Conservation (phyloP, 2,113 vertebrate species). For the Rhabdomys dilectus region DNA sequence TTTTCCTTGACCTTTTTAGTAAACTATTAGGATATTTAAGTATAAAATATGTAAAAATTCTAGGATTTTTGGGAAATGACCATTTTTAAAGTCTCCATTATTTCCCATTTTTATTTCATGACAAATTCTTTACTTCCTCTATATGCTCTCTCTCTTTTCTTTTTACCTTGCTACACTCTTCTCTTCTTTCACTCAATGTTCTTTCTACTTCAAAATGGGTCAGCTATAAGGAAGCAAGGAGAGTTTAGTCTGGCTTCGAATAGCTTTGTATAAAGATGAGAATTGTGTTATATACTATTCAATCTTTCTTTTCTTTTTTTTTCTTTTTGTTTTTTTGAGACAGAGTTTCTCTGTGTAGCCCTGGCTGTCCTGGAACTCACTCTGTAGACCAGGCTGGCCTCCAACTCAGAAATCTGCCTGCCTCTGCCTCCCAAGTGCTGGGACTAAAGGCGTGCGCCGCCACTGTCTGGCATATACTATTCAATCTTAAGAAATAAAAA, state of each 20-base stretch:
- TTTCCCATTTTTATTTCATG: conserved; percentile 30
- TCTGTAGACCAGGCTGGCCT: no score
- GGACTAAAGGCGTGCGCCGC: no score
- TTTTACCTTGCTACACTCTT: not conserved
- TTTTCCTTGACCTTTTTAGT: not conserved
- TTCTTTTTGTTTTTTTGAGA: no score
- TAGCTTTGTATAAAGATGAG: conserved; percentile 73
- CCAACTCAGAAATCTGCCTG: no score
- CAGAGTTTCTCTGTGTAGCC: no score
- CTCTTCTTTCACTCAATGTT: conserved; percentile 1
- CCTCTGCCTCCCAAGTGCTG: no score
- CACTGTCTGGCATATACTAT: no score
- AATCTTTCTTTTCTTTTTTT: no score
- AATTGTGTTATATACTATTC: conserved; percentile 65
- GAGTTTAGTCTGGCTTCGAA: conserved; percentile 46
- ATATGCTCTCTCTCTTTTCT: not conserved
- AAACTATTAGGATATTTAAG: not conserved
- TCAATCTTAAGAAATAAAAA: conserved; percentile 74
- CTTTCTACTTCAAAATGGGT: conserved; percentile 46
- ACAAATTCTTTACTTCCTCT: not conserved
- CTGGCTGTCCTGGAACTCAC: no score
- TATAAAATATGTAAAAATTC: not conserved
- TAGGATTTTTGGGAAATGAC: conserved; percentile 20
- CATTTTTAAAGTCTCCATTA: not conserved
- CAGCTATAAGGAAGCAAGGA: conserved; percentile 18